A percentile compares a stretch with the other conserved stretches of the same genome.
Conservation (phyloP, 1,140 invertebrate genomes). For the Brachionus manjavacas region DNA sequence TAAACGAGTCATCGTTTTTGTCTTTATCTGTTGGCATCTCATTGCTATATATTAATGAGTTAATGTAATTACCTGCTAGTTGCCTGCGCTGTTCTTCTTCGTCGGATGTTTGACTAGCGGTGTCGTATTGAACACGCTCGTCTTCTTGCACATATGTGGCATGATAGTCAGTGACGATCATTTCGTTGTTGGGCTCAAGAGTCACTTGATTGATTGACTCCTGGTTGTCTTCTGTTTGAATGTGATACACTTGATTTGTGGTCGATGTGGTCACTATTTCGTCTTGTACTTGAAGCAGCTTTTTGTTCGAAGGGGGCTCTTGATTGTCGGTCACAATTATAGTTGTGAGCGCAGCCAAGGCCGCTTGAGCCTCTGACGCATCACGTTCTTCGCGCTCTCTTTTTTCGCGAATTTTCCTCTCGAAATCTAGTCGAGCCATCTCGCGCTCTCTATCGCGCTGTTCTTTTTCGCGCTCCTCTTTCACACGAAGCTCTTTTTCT, state of each 20-base stretch:
- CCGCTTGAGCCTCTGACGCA: not conserved
- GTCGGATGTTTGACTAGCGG: not conserved
- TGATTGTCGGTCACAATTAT: not conserved
- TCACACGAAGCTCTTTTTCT: not conserved
- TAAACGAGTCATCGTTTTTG: not conserved
- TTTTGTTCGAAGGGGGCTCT: not conserved
- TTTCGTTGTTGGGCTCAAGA: not conserved
- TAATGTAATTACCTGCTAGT: slow-evolving; percentile 31
- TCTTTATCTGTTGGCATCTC: not conserved
- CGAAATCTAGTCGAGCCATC: not conserved
- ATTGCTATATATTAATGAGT: slow-evolving; percentile 24
- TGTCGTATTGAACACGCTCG: not conserved
- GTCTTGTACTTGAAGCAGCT: not conserved
- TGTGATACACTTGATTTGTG: not conserved
- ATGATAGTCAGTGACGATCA: not conserved
- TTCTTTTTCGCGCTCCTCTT: not conserved
- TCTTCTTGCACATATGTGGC: not conserved
- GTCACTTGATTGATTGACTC: not conserved
- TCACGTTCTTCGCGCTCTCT: slow-evolving; percentile 2
- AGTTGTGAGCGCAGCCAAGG: not conserved
- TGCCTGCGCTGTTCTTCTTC: not conserved
- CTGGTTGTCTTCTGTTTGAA: not conserved
- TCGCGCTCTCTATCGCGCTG: not conserved
- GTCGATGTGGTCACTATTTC: not conserved
- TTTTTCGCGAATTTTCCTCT: not conserved